These are phyloP conservation scores for Tenrec ecaudatus DNA, from an alignment of 2,113 vertebrate genomes.

Conservation along the genomic window DNA sequence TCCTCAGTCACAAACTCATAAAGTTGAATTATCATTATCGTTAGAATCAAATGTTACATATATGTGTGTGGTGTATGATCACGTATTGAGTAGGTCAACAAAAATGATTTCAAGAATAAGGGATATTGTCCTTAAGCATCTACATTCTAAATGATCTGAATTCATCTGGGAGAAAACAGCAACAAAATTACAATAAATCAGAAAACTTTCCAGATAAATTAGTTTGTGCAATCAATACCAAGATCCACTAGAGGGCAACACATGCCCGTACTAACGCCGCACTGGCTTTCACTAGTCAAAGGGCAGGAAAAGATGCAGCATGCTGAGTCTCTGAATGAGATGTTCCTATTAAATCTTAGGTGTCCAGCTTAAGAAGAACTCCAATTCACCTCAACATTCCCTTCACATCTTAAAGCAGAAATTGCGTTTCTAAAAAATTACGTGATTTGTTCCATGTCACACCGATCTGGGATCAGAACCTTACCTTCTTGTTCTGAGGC, in stretches of 20 bases:
- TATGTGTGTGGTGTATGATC: too few relatives aligned
- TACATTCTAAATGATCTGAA: background rate
- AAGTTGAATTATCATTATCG: too few relatives aligned
- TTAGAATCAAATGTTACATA: too few relatives aligned
- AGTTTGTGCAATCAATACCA: background rate
- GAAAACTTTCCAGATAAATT: background rate
- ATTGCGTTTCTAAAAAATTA: background rate
- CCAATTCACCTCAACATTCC: background rate
- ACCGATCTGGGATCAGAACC: background rate
- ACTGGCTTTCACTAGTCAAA: too few relatives aligned
- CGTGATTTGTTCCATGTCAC: background rate
- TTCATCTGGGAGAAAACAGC: background rate
- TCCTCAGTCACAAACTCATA: too few relatives aligned
- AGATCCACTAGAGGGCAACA: slow-evolving; percentile 62
- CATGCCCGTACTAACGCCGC: background rate
- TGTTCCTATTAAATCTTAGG: background rate
- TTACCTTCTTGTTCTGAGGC: background rate
- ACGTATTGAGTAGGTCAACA: background rate
- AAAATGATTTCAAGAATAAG: background rate
- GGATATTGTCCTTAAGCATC: background rate
- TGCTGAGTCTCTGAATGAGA: background rate
- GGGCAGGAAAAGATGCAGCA: background rate
- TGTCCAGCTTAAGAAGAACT: background rate
- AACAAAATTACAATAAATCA: background rate
- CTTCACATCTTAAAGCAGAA: background rate